Evolutionary conservation across 2,797 vertebrate species (phyloP), one percentile per base, ranked within the genome.

Genomic region (Valencia hispanica): DNA sequence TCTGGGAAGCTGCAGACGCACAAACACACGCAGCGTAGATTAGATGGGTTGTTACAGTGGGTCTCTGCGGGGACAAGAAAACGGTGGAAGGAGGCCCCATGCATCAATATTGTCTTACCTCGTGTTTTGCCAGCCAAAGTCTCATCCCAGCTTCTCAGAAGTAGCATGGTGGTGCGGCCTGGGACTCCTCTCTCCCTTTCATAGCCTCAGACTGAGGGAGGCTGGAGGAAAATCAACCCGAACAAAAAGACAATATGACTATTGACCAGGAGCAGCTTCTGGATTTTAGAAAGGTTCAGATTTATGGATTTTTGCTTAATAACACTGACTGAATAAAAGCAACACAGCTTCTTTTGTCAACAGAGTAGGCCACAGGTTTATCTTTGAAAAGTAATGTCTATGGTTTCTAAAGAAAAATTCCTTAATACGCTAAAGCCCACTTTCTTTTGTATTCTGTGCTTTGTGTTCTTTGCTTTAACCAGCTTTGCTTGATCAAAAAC

Each of bases 81-180:
- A 83, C 65, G 59, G 25, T 41, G 70, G 32, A 50, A 45, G 77
- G 72, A 75, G 36, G 61, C 51, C 48, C 34, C 73, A 72, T 79
- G 80, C 84, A 71, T 87, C 81, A 18, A 30, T 51, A 34, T 45
- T 27, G 83, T 88, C 93, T 88, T 92, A 96, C 95, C 94, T 95
- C 91, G 92, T 92, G 93, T 95, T 93, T 89, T 88, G 90, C 92
- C 92, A 93, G 94, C 94, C 94, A 90, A 90, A 92, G 89, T 94
- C 91, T 95, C 94, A 95, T 94, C 93, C 92, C 92, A 87, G 89
- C 91, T 77, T 94, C 93, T 96, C 95, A 96, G 94, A 93, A 93
- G 92, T 91, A 93, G 94, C 95, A 96, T 96, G 95, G 91, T 96
- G 95, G 92, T 93, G 91, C 89, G 72, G 91, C 91, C 93, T 94